Evolutionary conservation across 2,113 vertebrate species (phyloP), one percentile per base, ranked within the genome.

Genomic region (Marcusenius ussheri): DNA sequence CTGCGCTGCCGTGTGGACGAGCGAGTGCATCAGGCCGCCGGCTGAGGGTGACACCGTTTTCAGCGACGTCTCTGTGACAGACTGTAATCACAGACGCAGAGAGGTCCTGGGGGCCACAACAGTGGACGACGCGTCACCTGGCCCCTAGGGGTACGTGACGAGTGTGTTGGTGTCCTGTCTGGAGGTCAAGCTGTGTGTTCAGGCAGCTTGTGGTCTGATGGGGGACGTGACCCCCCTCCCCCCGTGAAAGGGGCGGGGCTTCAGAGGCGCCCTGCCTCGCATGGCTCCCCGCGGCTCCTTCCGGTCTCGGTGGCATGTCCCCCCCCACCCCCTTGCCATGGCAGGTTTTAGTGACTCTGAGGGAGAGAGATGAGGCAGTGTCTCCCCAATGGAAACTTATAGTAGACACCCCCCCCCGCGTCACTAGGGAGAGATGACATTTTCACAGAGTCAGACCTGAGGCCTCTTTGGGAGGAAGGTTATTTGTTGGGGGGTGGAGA

Each of bases 381-480:
- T 9, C 58, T 27, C 70, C 70, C 31, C 17, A 1, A 15, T 77
- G 70, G 31, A 74, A 17, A 35, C 21, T 35, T 4, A 35, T 31
- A 35, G 27, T 35, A 74, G 66, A 39, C 11, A 2, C 42, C 80
- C 17, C 21, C 17, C 19, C 7, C 31, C 17, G 19, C 19, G 0
- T 24, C 35, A 83, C 42, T 46, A 21, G 80, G 80, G 42, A 51
- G 84, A 27, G 58, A 19, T 91, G 88, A 70, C 49, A 66, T 91
- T 77, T 86, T 91, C 89, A 89, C 50, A 83, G 3, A 87, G 13
- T 80, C 86, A 89, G 17, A 5, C 74, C 49, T 80, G 51, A 89
- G 46, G 27, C 3, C 88, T 90, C 91, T 13, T 8, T n/a, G 87
- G 21, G n/a, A 6, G 88, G 91, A 53, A 91, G 89, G 15, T 17